These are phyloP conservation scores for Calidris pugnax DNA, from an alignment of 2,113 vertebrate genomes.

Conservation along the genomic window DNA sequence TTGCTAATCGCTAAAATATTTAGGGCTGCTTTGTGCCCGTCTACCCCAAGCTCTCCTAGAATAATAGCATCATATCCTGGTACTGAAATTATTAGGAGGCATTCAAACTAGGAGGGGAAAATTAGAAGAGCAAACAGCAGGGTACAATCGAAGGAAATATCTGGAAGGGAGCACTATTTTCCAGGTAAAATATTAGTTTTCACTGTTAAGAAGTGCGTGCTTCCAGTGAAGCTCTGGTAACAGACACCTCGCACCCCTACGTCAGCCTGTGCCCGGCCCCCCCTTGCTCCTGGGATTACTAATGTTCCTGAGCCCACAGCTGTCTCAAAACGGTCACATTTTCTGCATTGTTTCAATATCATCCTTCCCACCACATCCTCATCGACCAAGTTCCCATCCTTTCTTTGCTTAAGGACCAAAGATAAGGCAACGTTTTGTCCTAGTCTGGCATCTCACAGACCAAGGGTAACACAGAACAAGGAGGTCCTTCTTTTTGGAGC, in stretches of 20 bases:
- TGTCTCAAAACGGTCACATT: not conserved
- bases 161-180: not conserved
- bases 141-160: not conserved
- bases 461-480: not conserved
- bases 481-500: not conserved
- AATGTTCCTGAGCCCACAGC: constrained; percentile 15
- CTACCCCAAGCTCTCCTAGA: not conserved
- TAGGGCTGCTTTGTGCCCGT: not conserved
- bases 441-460: not conserved
- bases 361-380: constrained; percentile 1
- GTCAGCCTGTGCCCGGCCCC: not conserved
- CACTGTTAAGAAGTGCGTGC: not conserved
- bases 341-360: constrained; percentile 23
- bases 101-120: not conserved
- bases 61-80: not conserved
- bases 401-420: not conserved
- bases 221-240: not conserved
- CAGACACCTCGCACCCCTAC: not conserved
- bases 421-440: not conserved
- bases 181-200: not conserved
- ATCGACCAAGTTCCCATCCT: not conserved
- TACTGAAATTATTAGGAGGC: not conserved
- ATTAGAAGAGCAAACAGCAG: not conserved
- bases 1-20: constrained; percentile 33
- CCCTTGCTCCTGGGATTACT: not conserved